A percentile compares a stretch with the other conserved stretches of the same genome.
Evolutionary conservation across 2,888 invertebrate genomes (phyloP).

Genomic region (Drosophila anomelani): DNA sequence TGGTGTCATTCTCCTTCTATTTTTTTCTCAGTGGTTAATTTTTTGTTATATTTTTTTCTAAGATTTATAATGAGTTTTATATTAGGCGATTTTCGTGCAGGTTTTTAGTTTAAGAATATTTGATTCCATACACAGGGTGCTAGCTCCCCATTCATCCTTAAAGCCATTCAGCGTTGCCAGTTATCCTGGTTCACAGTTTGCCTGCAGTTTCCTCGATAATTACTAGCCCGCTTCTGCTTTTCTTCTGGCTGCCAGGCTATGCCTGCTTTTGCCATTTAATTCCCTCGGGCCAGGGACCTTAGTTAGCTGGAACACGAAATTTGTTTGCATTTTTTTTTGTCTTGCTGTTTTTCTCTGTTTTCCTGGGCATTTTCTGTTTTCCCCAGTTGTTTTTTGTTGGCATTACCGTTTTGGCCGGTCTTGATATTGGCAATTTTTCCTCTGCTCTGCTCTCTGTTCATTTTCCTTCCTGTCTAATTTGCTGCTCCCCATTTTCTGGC

Average conservation of each 20-base stretch:
- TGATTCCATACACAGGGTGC: neutral
- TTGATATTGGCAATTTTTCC: slow-evolving; percentile 34
- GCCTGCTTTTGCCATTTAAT: slow-evolving; percentile 45
- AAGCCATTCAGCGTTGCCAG: slow-evolving; percentile 8
- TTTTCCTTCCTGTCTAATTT: slow-evolving; percentile 27
- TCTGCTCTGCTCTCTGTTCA: slow-evolving; percentile 3
- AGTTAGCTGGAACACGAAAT: slow-evolving; percentile 17
- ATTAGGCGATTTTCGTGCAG: slow-evolving; percentile 1
- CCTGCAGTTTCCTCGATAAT: slow-evolving; percentile 38
- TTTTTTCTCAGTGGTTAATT: neutral
- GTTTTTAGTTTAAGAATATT: slow-evolving; percentile 1
- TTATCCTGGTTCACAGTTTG: slow-evolving; percentile 3
- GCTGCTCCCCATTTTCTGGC: slow-evolving; percentile 19
- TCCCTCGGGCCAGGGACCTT: slow-evolving; percentile 55
- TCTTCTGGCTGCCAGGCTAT: slow-evolving; percentile 13
- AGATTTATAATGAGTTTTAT: slow-evolving; percentile 11
- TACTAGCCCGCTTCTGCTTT: slow-evolving; percentile 26
- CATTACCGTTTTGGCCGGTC: slow-evolving; percentile 25
- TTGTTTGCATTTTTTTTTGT: slow-evolving; percentile 10
- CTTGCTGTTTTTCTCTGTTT: slow-evolving; percentile 14
- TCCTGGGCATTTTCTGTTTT: neutral
- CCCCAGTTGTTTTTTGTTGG: slow-evolving; percentile 33
- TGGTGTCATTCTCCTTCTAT: neutral
- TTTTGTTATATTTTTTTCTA: neutral
- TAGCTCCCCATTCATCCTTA: slow-evolving; percentile 6